phyloP scores from a whole-genome alignment of 2,888 invertebrate species.

The Xestia rhomboidea region DNA sequence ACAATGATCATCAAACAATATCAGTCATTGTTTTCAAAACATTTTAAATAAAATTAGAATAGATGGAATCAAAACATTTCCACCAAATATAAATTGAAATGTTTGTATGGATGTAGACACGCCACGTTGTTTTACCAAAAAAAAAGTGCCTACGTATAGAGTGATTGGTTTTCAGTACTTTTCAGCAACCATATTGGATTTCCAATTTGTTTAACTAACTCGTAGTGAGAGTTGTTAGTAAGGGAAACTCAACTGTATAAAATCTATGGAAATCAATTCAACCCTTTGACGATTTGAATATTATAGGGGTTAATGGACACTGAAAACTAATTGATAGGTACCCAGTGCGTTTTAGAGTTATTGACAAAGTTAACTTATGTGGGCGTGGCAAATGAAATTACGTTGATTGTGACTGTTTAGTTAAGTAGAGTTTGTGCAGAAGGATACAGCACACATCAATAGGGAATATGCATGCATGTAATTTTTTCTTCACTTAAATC shows the following conservation, averaged over 20 bases:
- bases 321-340: not conserved
- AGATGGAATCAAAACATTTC: not conserved
- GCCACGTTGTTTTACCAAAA: not conserved
- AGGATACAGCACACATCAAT: no score
- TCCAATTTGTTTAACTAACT: slow-evolving; percentile 41
- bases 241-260: slow-evolving; percentile 27
- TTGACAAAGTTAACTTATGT: not conserved
- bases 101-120: not conserved
- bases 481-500: no score
- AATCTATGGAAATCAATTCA: slow-evolving; percentile 32
- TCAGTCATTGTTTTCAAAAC: not conserved
- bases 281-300: slow-evolving; percentile 22
- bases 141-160: not conserved
- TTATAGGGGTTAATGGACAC: not conserved
- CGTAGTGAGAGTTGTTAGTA: not conserved
- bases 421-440: not conserved
- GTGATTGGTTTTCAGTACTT: slow-evolving; percentile 43
- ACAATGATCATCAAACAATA: not conserved
- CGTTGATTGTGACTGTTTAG: not conserved
- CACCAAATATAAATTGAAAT: slow-evolving; percentile 6
- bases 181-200: slow-evolving; percentile 29
- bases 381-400: not conserved
- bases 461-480: no score
- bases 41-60: not conserved
- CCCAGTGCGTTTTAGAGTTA: slow-evolving; percentile 3